phyloP scores from a whole-genome alignment of 2,797 vertebrate genomes.

The Semotilus atromaculatus region DNA sequence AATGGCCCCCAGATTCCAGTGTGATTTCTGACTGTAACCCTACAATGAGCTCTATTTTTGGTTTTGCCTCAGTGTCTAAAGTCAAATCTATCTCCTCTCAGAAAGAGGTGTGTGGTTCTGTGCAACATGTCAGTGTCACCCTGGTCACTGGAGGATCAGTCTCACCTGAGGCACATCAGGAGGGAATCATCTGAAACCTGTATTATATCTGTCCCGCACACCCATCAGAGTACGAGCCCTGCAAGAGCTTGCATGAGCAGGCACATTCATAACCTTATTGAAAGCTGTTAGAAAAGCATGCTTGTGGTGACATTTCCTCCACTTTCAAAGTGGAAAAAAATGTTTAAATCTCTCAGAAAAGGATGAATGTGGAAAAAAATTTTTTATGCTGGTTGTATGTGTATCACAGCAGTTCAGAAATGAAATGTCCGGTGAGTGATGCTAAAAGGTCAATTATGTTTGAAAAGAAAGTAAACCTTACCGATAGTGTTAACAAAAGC shows the following conservation, averaged over 20 bases:
- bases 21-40: constrained; percentile 65
- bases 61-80: background rate
- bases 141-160: background rate
- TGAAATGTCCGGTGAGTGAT: background rate
- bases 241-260: background rate
- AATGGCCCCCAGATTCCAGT: constrained; percentile 67
- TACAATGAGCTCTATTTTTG: background rate
- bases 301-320: background rate
- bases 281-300: background rate
- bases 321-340: background rate
- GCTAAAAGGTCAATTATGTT: background rate
- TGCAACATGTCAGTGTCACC: background rate
- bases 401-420: background rate
- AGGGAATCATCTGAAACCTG: background rate
- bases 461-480: background rate
- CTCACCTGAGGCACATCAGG: background rate
- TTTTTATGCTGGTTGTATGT: background rate
- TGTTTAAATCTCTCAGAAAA: background rate
- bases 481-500: background rate
- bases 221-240: background rate
- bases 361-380: background rate
- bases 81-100: background rate
- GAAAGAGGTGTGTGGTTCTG: background rate
- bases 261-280: background rate
- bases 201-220: background rate